phyloP scores from a whole-genome alignment of 2,888 invertebrate species.

The Trimorus sp. region DNA sequence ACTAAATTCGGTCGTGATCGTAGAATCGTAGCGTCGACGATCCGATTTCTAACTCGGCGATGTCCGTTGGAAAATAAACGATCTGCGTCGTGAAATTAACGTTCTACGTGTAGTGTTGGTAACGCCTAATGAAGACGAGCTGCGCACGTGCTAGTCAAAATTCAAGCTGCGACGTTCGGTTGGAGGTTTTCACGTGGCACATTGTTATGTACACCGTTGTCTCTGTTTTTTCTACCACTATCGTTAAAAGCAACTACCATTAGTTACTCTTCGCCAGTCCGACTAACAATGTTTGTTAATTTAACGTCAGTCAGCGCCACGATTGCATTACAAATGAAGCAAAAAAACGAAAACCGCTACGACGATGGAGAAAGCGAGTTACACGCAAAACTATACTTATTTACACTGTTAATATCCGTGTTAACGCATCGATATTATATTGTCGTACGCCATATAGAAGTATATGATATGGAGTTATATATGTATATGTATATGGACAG shows the following conservation, averaged over 20 bases:
- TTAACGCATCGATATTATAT: conserved; percentile 76
- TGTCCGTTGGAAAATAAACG: conserved; percentile 37
- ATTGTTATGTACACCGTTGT: conserved; percentile 37
- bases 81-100: conserved; percentile 28
- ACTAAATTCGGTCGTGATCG: not conserved
- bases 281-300: conserved; percentile 73
- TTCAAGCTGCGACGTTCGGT: conserved; percentile 73
- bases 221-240: conserved; percentile 7
- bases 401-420: conserved; percentile 72
- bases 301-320: conserved; percentile 74
- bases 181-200: conserved; percentile 42
- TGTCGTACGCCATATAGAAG: conserved; percentile 73
- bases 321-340: conserved; percentile 25
- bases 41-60: not conserved
- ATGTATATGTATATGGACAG: conserved; percentile 68
- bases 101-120: conserved; percentile 43
- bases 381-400: conserved; percentile 46
- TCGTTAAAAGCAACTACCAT: conserved; percentile 11
- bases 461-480: conserved; percentile 65
- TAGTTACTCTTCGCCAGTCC: conserved; percentile 68
- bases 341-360: too few relatives aligned
- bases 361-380: too few relatives aligned
- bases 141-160: conserved; percentile 79
- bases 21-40: not conserved
- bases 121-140: conserved; percentile 43